These are phyloP conservation scores for Eptatretus burgeri DNA, from an alignment of 2,113 vertebrate genomes.

Conservation along the genomic window DNA sequence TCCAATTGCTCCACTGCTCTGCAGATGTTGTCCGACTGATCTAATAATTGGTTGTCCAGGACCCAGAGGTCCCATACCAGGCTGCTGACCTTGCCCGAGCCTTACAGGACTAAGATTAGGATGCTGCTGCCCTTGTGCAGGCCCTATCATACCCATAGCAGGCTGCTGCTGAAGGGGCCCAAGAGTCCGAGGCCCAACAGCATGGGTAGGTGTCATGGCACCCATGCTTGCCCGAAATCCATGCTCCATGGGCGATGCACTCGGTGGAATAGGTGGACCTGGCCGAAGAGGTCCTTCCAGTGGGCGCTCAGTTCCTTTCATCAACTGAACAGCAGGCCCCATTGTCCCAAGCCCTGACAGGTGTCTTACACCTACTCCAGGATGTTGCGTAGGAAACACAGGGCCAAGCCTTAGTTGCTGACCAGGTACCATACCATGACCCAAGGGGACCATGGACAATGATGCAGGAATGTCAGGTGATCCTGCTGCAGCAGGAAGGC, in stretches of 20 bases:
- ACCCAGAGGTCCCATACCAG: constrained; percentile 1
- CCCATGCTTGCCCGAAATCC: constrained; percentile 17
- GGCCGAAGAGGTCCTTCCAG: too few relatives aligned
- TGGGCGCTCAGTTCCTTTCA: too few relatives aligned
- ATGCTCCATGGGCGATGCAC: constrained; percentile 27
- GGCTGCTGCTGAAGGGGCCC: constrained; percentile 22
- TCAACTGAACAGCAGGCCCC: too few relatives aligned
- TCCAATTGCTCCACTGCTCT: too few relatives aligned
- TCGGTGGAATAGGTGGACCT: constrained; percentile 16
- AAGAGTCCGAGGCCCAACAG: constrained; percentile 17
- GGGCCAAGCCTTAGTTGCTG: neutral
- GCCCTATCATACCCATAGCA: constrained; percentile 19
- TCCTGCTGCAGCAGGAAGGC: neutral
- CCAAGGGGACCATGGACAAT: constrained; percentile 1
- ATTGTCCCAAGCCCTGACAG: too few relatives aligned
- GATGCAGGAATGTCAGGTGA: neutral
- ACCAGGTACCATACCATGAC: constrained; percentile 4
- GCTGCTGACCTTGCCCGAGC: constrained; percentile 7
- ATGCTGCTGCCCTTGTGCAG: constrained; percentile 24
- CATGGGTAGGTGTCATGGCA: constrained; percentile 19
- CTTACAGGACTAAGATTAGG: constrained; percentile 19
- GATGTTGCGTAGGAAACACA: constrained; percentile 2
- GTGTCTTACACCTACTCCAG: neutral
- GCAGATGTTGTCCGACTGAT: too few relatives aligned
- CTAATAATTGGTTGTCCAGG: neutral